These are phyloP conservation scores for Urosaurus nigricauda DNA, from an alignment of 2,797 vertebrate species.

Conservation along the genomic window DNA sequence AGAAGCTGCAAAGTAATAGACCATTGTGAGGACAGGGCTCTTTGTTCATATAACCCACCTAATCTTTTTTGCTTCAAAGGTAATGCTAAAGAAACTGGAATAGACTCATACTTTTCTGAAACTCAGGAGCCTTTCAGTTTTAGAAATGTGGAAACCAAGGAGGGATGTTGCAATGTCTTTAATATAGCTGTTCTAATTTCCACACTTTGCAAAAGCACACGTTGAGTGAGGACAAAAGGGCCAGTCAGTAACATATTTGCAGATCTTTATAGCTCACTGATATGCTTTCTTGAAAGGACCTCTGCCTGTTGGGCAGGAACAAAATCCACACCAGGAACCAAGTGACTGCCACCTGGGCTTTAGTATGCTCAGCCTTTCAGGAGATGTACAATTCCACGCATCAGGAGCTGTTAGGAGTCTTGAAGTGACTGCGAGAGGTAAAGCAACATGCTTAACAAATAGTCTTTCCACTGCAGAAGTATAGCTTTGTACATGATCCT, in stretches of 20 bases:
- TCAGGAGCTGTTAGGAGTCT: slow-evolving; percentile 23
- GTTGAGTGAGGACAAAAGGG: slow-evolving; percentile 34
- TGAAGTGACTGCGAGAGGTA: slow-evolving; percentile 10
- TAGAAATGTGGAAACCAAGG: background rate
- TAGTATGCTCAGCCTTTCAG: background rate
- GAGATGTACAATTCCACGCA: background rate
- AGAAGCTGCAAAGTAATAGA: background rate
- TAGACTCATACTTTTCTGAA: background rate
- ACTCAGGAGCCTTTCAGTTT: slow-evolving; percentile 5
- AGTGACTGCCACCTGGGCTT: slow-evolving; percentile 22
- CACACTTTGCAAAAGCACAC: background rate
- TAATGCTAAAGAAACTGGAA: slow-evolving; percentile 24
- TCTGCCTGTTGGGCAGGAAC: slow-evolving; percentile 11
- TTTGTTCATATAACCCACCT: background rate
- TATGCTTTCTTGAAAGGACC: slow-evolving; percentile 43
- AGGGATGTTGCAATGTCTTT: background rate
- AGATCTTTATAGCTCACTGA: slow-evolving; percentile 22
- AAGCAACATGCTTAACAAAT: slow-evolving; percentile 23
- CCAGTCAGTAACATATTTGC: slow-evolving; percentile 22
- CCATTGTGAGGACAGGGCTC: background rate
- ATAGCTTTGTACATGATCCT: background rate
- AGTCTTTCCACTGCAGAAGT: background rate
- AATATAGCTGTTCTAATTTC: background rate
- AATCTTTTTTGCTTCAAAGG: slow-evolving; percentile 14
- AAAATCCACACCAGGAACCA: slow-evolving; percentile 46